phyloP scores from a whole-genome alignment of 2,888 invertebrate species.

The Drosophila rubida region DNA sequence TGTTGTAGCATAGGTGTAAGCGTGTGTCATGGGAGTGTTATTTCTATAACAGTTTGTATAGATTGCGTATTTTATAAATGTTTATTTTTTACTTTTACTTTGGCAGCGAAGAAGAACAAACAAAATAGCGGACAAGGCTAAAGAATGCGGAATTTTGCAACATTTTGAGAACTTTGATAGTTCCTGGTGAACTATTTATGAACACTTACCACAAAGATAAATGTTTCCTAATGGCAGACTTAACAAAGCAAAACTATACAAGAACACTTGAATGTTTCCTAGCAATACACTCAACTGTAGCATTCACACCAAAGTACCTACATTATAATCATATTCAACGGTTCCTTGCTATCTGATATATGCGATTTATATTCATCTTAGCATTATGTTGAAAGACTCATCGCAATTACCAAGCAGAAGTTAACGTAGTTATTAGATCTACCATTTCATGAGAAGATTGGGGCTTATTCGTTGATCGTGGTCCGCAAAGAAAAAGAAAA shows the following conservation, averaged over 20 bases:
- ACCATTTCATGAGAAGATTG: constrained; percentile 12
- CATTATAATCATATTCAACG: constrained; percentile 36
- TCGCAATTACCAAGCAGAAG: constrained; percentile 63
- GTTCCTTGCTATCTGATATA: constrained; percentile 53
- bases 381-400: constrained; percentile 63
- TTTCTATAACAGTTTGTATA: constrained; percentile 44
- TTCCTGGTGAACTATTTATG: constrained; percentile 14
- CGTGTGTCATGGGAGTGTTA: constrained; percentile 8
- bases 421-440: constrained; percentile 68
- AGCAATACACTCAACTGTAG: constrained; percentile 33
- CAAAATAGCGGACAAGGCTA: not conserved
- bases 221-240: constrained; percentile 40
- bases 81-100: constrained; percentile 52
- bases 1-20: constrained; percentile 24
- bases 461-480: constrained; percentile 16
- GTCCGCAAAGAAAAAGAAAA: constrained; percentile 6
- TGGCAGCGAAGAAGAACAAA: constrained; percentile 22
- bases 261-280: constrained; percentile 53
- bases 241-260: not conserved
- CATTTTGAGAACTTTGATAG: constrained; percentile 37
- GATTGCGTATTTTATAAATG: constrained; percentile 48
- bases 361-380: constrained; percentile 19
- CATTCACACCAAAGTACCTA: constrained; percentile 33
- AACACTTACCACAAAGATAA: constrained; percentile 32
- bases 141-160: constrained; percentile 21